phyloP scores from a whole-genome alignment of 2,797 vertebrate species.

The Lutjanus campechanus region DNA sequence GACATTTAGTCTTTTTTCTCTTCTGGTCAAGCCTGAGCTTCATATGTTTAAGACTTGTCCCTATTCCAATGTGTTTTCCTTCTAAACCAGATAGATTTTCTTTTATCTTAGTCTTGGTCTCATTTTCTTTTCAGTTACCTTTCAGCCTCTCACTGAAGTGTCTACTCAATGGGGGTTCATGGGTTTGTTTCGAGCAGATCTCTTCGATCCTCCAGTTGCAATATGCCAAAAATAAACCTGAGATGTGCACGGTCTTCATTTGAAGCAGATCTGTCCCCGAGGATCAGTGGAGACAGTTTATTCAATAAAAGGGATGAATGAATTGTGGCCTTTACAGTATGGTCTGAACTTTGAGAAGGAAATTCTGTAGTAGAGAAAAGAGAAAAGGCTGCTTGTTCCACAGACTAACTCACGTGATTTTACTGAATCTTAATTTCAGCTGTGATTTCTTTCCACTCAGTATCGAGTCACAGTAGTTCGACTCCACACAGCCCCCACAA shows the following conservation, averaged over 20 bases:
- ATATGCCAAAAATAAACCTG: constrained; percentile 68
- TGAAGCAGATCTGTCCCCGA: constrained; percentile 18
- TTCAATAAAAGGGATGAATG: constrained; percentile 47
- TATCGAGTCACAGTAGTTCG: constrained; percentile 16
- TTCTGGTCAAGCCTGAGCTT: not conserved
- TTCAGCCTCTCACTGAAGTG: constrained; percentile 26
- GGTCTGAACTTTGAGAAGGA: constrained; percentile 17
- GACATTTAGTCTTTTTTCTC: constrained; percentile 9
- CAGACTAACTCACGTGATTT: constrained; percentile 24
- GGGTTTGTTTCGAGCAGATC: constrained; percentile 43
- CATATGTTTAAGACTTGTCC: constrained; percentile 9
- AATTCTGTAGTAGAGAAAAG: not conserved
- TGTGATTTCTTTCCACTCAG: constrained; percentile 28
- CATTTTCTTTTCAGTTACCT: not conserved
- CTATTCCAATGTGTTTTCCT: not conserved
- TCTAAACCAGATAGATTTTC: not conserved
- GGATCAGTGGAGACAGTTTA: not conserved
- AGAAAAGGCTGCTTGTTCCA: constrained; percentile 21
- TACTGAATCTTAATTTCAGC: constrained; percentile 22
- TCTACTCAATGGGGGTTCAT: constrained; percentile 28
- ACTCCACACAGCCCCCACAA: constrained; percentile 39
- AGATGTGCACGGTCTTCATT: constrained; percentile 21
- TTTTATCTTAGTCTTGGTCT: not conserved
- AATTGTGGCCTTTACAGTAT: constrained; percentile 23
- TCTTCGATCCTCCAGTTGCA: constrained; percentile 41